Percentiles rank a stretch among this genome's conserved stretches.
Evolutionary conservation across 2,888 invertebrate genomes (phyloP).

Genomic region (Nomada ruficornis): DNA sequence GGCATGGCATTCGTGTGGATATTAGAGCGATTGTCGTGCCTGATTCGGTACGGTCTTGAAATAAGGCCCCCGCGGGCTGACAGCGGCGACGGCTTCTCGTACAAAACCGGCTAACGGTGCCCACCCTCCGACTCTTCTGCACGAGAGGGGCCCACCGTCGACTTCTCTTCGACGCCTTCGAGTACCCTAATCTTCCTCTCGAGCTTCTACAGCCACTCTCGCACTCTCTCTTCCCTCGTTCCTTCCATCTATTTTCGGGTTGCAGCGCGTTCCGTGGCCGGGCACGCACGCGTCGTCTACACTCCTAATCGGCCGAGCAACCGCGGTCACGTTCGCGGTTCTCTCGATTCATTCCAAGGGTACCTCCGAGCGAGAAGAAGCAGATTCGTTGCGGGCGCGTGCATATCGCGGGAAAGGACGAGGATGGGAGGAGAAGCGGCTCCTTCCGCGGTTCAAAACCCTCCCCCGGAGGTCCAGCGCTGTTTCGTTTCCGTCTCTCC

Average conservation of each 20-base stretch:
- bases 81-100: constrained; percentile 74
- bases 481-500: constrained; percentile 52
- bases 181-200: constrained; percentile 73
- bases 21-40: constrained; percentile 82
- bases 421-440: constrained; percentile 41
- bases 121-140: constrained; percentile 71
- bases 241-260: constrained; percentile 22
- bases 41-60: constrained; percentile 80
- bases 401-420: background rate
- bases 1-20: constrained; percentile 77
- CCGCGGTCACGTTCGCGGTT: constrained; percentile 9
- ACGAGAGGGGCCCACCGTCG: constrained; percentile 56
- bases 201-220: constrained; percentile 44
- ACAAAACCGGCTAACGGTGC: constrained; percentile 77
- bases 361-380: background rate
- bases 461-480: constrained; percentile 68
- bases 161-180: constrained; percentile 69
- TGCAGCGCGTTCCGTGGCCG: background rate
- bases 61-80: constrained; percentile 79
- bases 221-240: constrained; percentile 1
- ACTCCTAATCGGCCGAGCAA: constrained; percentile 17
- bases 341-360: background rate
- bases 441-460: constrained; percentile 68
- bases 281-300: constrained; percentile 16
- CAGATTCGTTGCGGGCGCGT: background rate